Percentiles rank a stretch among this genome's conserved stretches.
These are phyloP conservation scores for Limnephilus lunatus DNA, from an alignment of 2,888 invertebrate genomes.

Conservation along the genomic window DNA sequence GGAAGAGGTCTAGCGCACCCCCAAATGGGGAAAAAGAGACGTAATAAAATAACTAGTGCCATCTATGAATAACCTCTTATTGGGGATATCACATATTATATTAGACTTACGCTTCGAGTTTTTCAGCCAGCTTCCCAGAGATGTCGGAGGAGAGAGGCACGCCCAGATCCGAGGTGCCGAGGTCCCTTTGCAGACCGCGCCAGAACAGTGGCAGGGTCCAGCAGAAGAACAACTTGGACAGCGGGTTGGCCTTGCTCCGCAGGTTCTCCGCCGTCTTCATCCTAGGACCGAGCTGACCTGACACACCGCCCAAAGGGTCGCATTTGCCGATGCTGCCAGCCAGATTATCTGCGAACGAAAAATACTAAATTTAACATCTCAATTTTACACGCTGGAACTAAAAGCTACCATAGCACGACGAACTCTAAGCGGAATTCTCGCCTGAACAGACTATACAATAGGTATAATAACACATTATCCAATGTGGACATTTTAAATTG, in stretches of 20 bases:
- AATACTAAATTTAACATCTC: background rate
- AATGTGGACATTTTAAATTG: too few relatives aligned
- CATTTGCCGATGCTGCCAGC: conserved; percentile 20
- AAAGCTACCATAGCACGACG: too few relatives aligned
- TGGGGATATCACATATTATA: too few relatives aligned
- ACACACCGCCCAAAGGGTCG: background rate
- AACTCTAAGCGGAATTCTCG: too few relatives aligned
- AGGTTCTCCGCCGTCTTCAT: conserved; percentile 42
- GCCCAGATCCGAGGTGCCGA: conserved; percentile 83
- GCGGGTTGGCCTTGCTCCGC: conserved; percentile 67
- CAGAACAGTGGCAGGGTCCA: conserved; percentile 76
- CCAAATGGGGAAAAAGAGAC: too few relatives aligned
- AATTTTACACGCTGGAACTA: background rate
- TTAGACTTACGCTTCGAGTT: conserved; percentile 77
- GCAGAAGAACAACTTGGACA: conserved; percentile 74
- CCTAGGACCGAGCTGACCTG: conserved; percentile 34
- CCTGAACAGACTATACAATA: too few relatives aligned
- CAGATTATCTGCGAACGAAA: background rate
- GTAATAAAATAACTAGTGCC: too few relatives aligned
- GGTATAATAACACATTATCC: too few relatives aligned
- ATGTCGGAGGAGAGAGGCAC: conserved; percentile 81
- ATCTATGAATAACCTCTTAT: too few relatives aligned
- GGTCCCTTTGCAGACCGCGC: conserved; percentile 78
- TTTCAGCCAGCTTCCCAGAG: conserved; percentile 79
- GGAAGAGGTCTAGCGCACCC: too few relatives aligned